phyloP scores from a whole-genome alignment of 2,888 invertebrate genomes.

The Cosmia pyralina region DNA sequence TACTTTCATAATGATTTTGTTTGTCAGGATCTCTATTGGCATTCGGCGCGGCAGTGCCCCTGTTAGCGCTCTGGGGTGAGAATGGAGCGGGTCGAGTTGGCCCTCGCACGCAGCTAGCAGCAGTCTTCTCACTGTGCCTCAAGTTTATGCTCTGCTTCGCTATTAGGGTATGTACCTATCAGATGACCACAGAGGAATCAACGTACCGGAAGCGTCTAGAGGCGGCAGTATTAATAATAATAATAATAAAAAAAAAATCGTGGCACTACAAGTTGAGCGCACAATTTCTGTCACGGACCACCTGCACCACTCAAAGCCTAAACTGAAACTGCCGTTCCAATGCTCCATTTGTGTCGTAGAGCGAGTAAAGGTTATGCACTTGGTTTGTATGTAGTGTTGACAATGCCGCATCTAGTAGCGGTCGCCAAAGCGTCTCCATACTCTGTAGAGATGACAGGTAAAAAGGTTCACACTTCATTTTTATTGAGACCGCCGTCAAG shows the following conservation, averaged over 20 bases:
- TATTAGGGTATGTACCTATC: slow-evolving; percentile 76
- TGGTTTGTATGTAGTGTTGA: not conserved
- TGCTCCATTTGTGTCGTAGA: not conserved
- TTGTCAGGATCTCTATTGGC: slow-evolving; percentile 81
- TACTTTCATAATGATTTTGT: not conserved
- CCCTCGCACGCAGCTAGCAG: slow-evolving; percentile 83
- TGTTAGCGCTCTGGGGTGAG: slow-evolving; percentile 81
- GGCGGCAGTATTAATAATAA: too few relatives aligned
- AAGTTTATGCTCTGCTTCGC: slow-evolving; percentile 85
- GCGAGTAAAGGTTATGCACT: not conserved
- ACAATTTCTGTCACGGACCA: not conserved
- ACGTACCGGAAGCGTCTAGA: not conserved
- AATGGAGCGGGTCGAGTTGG: slow-evolving; percentile 75
- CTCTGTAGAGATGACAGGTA: not conserved
- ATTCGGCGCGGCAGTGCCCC: slow-evolving; percentile 83
- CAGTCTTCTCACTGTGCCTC: slow-evolving; percentile 83
- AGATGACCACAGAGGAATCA: not conserved
- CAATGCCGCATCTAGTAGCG: not conserved
- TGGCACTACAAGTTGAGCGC: not conserved
- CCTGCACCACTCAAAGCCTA: not conserved
- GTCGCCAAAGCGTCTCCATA: not conserved
- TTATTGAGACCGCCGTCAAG: not conserved
- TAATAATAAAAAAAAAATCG: not conserved
- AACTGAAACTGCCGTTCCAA: not conserved
- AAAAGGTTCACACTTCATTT: not conserved